Evolutionary conservation across 2,888 invertebrate genomes (phyloP).

Genomic region (Diabrotica balteata): DNA sequence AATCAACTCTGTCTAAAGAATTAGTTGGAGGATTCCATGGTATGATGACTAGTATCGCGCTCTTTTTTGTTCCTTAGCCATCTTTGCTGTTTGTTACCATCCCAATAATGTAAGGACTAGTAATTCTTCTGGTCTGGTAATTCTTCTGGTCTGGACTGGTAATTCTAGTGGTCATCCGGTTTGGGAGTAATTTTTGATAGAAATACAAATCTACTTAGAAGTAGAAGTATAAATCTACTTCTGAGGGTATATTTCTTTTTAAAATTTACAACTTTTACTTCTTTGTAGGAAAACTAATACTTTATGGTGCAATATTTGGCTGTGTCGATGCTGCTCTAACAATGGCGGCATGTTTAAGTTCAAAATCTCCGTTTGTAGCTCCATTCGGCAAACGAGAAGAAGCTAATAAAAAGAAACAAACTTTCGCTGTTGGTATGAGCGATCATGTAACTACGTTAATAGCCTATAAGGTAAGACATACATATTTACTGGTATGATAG

Average conservation of each 20-base stretch:
- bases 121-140: no score
- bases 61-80: no score
- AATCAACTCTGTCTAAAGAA: no score
- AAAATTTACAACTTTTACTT: neutral
- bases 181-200: no score
- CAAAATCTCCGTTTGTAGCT: slow-evolving; percentile 79
- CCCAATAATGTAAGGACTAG: no score
- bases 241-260: neutral
- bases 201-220: no score
- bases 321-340: slow-evolving; percentile 92
- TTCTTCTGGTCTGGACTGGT: no score
- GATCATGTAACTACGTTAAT: slow-evolving; percentile 88
- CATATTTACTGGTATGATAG: neutral
- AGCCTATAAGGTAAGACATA: slow-evolving; percentile 76
- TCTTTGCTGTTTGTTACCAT: no score
- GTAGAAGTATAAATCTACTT: no score
- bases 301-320: slow-evolving; percentile 90
- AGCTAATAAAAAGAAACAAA: slow-evolving; percentile 75
- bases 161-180: no score
- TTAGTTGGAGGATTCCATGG: no score
- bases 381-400: slow-evolving; percentile 77
- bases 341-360: slow-evolving; percentile 84
- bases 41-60: no score
- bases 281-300: slow-evolving; percentile 72
- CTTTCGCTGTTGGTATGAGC: slow-evolving; percentile 80